Evolutionary conservation across 2,888 invertebrate species (phyloP).

Genomic region (Monoplex corrugatus): DNA sequence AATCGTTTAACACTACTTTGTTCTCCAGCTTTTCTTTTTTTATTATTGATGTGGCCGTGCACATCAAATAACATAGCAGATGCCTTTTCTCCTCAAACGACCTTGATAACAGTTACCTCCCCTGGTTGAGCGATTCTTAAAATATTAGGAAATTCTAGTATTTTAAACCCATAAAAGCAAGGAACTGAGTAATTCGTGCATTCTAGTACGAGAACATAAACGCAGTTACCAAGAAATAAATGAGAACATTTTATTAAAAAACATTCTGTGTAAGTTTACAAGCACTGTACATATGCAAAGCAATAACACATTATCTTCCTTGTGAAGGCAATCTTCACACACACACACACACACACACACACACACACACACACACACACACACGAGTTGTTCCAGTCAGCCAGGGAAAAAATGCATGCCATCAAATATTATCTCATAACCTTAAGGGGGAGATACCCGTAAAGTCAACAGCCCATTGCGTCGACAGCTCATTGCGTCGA

Average conservation of each 20-base stretch:
- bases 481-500: background rate
- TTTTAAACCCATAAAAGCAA: background rate
- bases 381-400: background rate
- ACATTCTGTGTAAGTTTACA: background rate
- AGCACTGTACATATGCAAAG: background rate
- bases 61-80: too few relatives aligned
- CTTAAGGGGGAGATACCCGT: background rate
- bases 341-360: conserved; percentile 3
- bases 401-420: background rate
- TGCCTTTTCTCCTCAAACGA: background rate
- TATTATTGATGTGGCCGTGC: background rate
- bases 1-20: background rate
- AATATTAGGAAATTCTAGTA: background rate
- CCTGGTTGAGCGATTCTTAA: background rate
- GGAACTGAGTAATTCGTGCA: background rate
- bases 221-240: background rate
- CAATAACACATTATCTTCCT: too few relatives aligned
- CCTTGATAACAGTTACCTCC: background rate
- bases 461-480: background rate
- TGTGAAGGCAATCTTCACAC: background rate
- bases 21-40: background rate
- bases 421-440: background rate
- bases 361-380: conserved; percentile 20
- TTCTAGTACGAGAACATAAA: background rate
- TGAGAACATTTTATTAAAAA: background rate